These are phyloP conservation scores for Ceratoteleas bidentatus DNA, from an alignment of 1,140 invertebrate genomes.

Conservation along the genomic window DNA sequence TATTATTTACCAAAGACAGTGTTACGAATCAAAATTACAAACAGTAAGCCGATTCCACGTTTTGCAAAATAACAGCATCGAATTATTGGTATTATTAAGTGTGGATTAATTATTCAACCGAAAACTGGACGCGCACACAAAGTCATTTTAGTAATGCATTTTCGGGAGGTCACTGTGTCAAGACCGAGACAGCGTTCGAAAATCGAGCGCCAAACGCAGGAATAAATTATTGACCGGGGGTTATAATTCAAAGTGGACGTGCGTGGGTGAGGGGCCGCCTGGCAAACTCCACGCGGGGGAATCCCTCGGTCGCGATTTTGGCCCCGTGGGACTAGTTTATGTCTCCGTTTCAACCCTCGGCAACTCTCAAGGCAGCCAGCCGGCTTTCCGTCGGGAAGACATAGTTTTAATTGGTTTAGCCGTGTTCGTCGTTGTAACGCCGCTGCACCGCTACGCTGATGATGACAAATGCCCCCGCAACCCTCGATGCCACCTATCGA, in stretches of 20 bases:
- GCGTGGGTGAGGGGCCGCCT: conserved; percentile 23
- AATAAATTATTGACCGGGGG: conserved; percentile 38
- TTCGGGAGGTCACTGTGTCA: conserved; percentile 34
- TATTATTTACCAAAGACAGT: conserved; percentile 10
- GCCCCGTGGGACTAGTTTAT: conserved; percentile 51
- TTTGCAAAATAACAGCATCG: conserved; percentile 11
- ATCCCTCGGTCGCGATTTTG: conserved; percentile 37
- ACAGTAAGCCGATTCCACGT: conserved; percentile 17
- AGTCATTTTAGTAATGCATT: conserved; percentile 11
- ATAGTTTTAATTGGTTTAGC: conserved; percentile 56
- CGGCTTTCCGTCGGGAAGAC: conserved; percentile 32
- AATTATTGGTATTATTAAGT: conserved; percentile 31
- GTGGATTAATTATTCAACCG: conserved; percentile 30
- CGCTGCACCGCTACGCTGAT: conserved; percentile 24
- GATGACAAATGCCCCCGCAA: conserved; percentile 25
- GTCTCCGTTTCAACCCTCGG: conserved; percentile 39
- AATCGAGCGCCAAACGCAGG: conserved; percentile 30
- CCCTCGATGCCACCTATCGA: conserved; percentile 23
- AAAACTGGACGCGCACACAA: conserved; percentile 6
- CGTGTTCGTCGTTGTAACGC: conserved; percentile 35
- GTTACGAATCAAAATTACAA: conserved; percentile 17
- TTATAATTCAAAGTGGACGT: conserved; percentile 48
- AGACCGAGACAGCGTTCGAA: conserved; percentile 19
- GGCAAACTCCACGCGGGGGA: conserved; percentile 34
- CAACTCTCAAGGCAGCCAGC: conserved; percentile 37